Base-by-base conservation (phyloP, 1,140 invertebrate genomes). In the Pogonomyrmex barbatus region DNA sequence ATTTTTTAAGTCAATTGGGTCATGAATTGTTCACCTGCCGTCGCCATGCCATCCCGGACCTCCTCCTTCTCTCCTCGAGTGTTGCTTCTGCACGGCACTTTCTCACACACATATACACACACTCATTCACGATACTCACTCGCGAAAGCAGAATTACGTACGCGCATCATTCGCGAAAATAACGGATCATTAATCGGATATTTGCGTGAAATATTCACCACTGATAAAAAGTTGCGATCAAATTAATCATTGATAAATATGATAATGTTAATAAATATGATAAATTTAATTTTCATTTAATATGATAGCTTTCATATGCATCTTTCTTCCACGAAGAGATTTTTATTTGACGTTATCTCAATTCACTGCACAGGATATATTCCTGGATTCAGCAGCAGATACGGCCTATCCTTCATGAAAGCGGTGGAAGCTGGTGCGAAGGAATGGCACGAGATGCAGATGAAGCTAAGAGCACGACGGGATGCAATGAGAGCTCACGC, bases 361-460 rank as follows among this genome's bases (percentile, higher is more conserved):
- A n/a, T 87, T 78, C 73, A 54, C 14, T 91, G 24, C 90, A 39
- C 88, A 96, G 96, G 96, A 33, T 96, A 96, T 87, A 96, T 96
- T 88, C 96, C 96, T 24, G 96, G 96, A 3, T 95, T 96, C 89
- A 96, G 95, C 87, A 95, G 93, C 84, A 95, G 96, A 47, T 97
- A 97, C 91, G 97, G 97, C 9, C 96, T 97, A 93, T 96, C 97
- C 2, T 97, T 97, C 90, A 96, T 96, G 87, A 95, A 95, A 87
- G 96, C 97, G 5, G 97, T 97, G 2, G 97, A 97, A 92, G 96
- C 97, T 90, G 97, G 97, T 87, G 96, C 96, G 90, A 95, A 95
- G 52, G 96, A 97, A 85, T 97, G 97, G 94, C 94, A 94, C 1
- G 95, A 95, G 30, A 94, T 95, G 76, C 96, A 96, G 93, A 94